Conservation (phyloP, 37 sponge, comb jelly and placozoan species). For the Dysidea cf. avara region DNA sequence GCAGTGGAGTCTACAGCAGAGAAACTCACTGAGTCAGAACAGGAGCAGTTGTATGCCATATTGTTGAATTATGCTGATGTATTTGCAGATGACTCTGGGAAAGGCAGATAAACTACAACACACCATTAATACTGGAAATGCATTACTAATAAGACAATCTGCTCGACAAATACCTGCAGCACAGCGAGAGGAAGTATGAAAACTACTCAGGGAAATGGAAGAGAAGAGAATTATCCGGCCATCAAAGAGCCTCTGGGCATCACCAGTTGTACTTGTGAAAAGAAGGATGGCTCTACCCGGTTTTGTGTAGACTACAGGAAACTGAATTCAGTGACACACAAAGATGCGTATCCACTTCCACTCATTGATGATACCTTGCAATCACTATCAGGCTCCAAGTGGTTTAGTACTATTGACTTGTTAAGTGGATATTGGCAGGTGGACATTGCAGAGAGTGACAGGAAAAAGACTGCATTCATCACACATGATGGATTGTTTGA, state of each 20-base stretch:
- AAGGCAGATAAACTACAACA: slow-evolving; percentile 1
- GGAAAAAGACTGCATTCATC: slow-evolving; percentile 44
- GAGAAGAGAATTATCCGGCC: background rate
- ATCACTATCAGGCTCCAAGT: slow-evolving; percentile 27
- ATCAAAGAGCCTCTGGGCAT: slow-evolving; percentile 14
- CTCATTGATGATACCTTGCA: slow-evolving; percentile 39
- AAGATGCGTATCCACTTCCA: slow-evolving; percentile 41
- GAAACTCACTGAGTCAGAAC: background rate
- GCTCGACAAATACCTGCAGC: background rate
- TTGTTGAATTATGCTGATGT: background rate
- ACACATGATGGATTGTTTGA: slow-evolving; percentile 35
- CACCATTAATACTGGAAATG: background rate
- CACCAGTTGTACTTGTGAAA: slow-evolving; percentile 29
- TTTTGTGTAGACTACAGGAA: slow-evolving; percentile 37
- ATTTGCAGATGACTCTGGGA: slow-evolving; percentile 7
- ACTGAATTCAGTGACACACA: slow-evolving; percentile 18
- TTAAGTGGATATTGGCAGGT: slow-evolving; percentile 51
- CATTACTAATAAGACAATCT: background rate
- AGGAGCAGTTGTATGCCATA: background rate
- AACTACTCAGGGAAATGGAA: background rate
- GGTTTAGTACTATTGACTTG: slow-evolving; percentile 29
- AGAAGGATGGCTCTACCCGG: slow-evolving; percentile 9
- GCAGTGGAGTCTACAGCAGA: background rate
- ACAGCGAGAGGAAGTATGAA: background rate
- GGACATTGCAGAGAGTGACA: slow-evolving; percentile 7